phyloP scores from a whole-genome alignment of 2,113 vertebrate genomes.

The Tichodroma muraria region DNA sequence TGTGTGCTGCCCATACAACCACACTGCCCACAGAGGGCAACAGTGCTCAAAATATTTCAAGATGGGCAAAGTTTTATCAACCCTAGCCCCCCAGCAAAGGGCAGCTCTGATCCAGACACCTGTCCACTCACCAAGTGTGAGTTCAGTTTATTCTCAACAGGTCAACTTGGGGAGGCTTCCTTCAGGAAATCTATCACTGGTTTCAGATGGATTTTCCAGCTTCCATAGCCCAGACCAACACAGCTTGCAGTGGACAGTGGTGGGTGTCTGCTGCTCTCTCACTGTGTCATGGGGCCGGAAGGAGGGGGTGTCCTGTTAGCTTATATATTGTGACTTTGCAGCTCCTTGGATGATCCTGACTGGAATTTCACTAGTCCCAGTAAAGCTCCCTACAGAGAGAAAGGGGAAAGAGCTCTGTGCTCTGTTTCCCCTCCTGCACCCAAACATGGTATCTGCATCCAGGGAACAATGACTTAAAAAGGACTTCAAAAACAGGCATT shows the following conservation, averaged over 20 bases:
- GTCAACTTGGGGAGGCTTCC: background rate
- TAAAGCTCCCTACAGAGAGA: conserved; percentile 31
- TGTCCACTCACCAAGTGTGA: background rate
- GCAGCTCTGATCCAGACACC: background rate
- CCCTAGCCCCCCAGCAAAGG: background rate
- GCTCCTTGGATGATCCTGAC: background rate
- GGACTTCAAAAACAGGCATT: conserved; percentile 70
- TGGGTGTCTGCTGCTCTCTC: background rate
- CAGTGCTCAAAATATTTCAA: background rate
- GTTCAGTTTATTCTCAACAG: background rate
- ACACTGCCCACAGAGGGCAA: background rate
- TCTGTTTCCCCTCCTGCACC: conserved; percentile 47
- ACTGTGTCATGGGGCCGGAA: background rate
- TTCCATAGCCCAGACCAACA: background rate
- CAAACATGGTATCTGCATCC: conserved; percentile 58
- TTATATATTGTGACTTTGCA: background rate
- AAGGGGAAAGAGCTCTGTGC: conserved; percentile 35
- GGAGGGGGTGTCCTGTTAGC: background rate
- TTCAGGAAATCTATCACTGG: background rate
- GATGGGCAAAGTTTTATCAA: background rate
- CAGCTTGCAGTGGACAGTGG: background rate
- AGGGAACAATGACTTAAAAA: conserved; percentile 69
- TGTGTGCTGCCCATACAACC: background rate
- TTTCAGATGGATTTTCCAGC: background rate
- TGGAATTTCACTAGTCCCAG: conserved; percentile 37